Evolutionary conservation across 2,797 vertebrate genomes (phyloP), one percentile per base, ranked within the genome.

Genomic region (Gymnoscopelus braueri): DNA sequence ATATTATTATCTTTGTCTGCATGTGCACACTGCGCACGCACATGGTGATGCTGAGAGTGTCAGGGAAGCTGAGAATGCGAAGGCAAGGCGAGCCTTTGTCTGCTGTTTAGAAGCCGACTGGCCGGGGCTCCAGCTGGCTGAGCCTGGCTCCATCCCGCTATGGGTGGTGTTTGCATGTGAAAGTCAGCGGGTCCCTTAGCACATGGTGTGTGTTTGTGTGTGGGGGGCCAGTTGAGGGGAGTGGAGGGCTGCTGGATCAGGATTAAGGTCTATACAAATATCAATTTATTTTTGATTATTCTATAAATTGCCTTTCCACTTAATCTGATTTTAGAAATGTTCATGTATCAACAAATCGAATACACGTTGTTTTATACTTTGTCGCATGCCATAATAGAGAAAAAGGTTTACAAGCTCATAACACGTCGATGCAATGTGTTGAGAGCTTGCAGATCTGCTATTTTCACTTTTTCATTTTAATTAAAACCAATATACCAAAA

Each of bases 111-210:
- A 29, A 29, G 26, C 52, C 5, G 75, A 60, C 71, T 65, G 81
- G 84, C 86, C 86, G 82, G 77, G 78, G 83, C 79, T 89, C 88
- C 89, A 92, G 87, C 87, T 92, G 90, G 19, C 19, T 19, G 19
- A 19, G 19, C 19, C 19, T 19, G 19, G 81, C 84, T 87, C 82
- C 39, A 44, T 44, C 39, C 65, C 54, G 64, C 81, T 78, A 79
- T 82, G 39, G 39, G 39, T 44, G 6, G 79, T 88, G 84, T 85
- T 83, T 87, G 74, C 81, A 83, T 82, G 79, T 78, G 85, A 74
- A 86, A 91, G 85, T 87, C 88, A 88, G 85, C 73, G 81, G 84
- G 84, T 91, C 84, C 84, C 82, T 87, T 67, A 81, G 74, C 81
- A 86, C 84, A 78, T 72, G 69, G 73, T 78, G 39, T 44, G 39